Conservation (phyloP, 2,113 vertebrate species). For the Mesocricetus auratus region DNA sequence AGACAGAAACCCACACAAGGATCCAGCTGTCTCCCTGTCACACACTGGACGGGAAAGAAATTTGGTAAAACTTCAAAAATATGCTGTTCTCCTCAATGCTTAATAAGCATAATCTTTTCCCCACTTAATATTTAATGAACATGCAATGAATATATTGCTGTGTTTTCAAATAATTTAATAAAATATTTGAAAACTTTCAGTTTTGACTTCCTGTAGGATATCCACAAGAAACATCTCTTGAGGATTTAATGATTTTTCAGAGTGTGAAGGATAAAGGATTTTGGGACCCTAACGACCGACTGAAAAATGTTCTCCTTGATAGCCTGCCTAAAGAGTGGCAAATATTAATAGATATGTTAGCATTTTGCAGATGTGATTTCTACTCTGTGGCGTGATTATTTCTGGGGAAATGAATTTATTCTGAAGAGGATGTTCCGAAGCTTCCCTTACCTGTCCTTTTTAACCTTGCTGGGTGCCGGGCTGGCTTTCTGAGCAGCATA, state of each 20-base stretch:
- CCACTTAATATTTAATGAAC: conserved; percentile 13
- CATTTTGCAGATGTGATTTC: neutral
- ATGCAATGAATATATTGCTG: neutral
- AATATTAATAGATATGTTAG: neutral
- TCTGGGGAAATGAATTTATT: neutral
- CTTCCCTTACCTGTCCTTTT: too few species aligned
- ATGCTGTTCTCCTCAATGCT: neutral
- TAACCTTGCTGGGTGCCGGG: neutral
- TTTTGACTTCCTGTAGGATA: conserved; percentile 17
- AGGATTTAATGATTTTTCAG: neutral
- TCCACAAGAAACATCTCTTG: neutral
- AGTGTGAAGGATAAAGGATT: neutral
- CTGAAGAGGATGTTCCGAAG: neutral
- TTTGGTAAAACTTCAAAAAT: conserved; percentile 21
- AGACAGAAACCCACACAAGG: neutral
- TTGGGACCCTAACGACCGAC: neutral
- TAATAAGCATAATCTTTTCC: neutral
- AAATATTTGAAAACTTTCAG: neutral
- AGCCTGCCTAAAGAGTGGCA: neutral
- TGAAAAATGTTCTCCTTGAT: neutral
- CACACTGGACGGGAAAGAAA: neutral
- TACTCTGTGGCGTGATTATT: neutral
- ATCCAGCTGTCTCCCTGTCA: conserved; percentile 12
- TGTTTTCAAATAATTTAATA: neutral
- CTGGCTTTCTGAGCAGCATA: neutral